phyloP scores from a whole-genome alignment of 2,113 vertebrate species.

The Bungarus multicinctus region DNA sequence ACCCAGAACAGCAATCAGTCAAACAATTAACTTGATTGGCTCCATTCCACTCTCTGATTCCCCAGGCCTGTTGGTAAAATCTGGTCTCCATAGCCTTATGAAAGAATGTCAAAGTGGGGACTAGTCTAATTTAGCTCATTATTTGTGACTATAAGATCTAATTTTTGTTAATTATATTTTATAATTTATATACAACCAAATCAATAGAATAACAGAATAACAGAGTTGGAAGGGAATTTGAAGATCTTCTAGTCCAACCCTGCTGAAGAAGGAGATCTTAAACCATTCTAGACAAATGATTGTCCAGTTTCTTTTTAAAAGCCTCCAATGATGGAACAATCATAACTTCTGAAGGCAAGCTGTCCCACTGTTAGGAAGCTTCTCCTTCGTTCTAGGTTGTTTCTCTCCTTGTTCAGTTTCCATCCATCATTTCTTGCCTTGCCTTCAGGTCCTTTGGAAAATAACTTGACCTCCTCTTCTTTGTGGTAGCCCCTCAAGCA shows the following conservation, averaged over 20 bases:
- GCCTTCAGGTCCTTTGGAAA: not conserved
- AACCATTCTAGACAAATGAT: too few relatives aligned
- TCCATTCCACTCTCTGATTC: too few relatives aligned
- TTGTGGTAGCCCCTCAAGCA: not conserved
- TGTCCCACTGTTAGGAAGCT: not conserved
- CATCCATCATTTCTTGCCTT: not conserved
- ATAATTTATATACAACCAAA: not conserved
- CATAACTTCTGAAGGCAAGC: not conserved
- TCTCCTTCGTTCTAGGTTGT: not conserved
- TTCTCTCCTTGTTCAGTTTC: not conserved
- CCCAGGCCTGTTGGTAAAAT: too few relatives aligned
- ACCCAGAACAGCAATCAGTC: too few relatives aligned
- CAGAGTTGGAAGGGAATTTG: too few relatives aligned
- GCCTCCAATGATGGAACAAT: too few relatives aligned
- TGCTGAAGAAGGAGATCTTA: too few relatives aligned
- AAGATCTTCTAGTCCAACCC: too few relatives aligned
- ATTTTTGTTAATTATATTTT: not conserved
- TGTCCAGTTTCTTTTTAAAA: too few relatives aligned
- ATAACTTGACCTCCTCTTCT: not conserved
- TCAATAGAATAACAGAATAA: not conserved
- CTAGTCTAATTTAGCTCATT: not conserved
- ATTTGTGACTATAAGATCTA: not conserved
- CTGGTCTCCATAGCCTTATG: too few relatives aligned
- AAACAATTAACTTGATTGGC: too few relatives aligned
- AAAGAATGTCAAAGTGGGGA: too few relatives aligned